A percentile compares a stretch with the other conserved stretches of the same genome.
Conservation (phyloP, 2,113 vertebrate genomes). For the Haemorhous mexicanus region DNA sequence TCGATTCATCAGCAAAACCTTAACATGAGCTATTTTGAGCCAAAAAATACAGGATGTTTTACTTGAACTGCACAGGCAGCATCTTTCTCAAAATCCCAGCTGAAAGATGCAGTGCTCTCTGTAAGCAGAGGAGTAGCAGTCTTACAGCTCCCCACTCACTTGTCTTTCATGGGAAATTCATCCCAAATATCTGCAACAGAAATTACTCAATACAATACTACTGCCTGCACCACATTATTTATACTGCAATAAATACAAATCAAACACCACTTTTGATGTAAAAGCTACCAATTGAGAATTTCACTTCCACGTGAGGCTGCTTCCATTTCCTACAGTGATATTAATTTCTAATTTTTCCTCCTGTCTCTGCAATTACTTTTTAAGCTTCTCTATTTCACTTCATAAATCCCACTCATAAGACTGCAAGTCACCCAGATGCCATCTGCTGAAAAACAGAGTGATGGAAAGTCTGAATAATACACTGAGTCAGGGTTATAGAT, state of each 20-base stretch:
- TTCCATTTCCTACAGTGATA: not conserved
- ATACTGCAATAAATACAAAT: conserved; percentile 43
- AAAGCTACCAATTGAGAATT: conserved; percentile 2
- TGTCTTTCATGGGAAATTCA: not conserved
- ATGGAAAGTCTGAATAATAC: conserved; percentile 59
- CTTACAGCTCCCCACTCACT: not conserved
- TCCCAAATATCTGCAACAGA: not conserved
- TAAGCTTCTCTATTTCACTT: conserved; percentile 26
- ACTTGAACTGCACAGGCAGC: not conserved
- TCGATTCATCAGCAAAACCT: not conserved
- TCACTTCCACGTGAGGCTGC: not conserved
- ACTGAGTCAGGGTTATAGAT: conserved; percentile 41
- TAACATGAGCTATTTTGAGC: not conserved
- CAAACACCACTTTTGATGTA: conserved; percentile 24
- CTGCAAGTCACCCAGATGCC: conserved; percentile 45
- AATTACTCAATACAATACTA: not conserved
- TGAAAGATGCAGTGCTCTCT: not conserved
- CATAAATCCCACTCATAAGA: not conserved
- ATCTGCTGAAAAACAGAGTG: conserved; percentile 54
- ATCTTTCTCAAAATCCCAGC: not conserved
- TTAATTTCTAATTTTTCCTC: conserved; percentile 35
- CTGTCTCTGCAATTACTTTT: conserved; percentile 29
- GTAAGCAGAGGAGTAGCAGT: not conserved
- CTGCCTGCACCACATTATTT: not conserved
- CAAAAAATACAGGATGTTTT: conserved; percentile 49